A percentile compares a stretch with the other conserved stretches of the same genome.
Conservation (phyloP, 1,140 invertebrate genomes). For the Oncopodura yosiiana region DNA sequence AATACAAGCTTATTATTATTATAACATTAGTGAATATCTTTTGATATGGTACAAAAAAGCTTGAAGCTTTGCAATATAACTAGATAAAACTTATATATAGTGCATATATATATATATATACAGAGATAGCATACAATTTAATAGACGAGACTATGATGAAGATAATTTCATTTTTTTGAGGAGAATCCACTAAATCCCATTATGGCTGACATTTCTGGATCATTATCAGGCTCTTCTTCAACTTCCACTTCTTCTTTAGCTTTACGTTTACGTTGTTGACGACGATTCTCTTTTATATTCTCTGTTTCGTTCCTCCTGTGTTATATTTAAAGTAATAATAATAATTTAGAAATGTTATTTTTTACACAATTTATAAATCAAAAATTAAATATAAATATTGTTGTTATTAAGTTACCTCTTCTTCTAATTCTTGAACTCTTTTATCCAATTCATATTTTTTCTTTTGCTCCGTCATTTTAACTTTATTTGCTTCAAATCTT, state of each 20-base stretch:
- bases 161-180: slow-evolving; percentile 75
- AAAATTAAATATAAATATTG: neutral
- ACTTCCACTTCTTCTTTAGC: slow-evolving; percentile 53
- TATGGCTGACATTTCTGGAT: slow-evolving; percentile 75
- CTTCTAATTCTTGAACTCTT: slow-evolving; percentile 81
- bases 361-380: too few species aligned
- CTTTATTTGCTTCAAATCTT: slow-evolving; percentile 85
- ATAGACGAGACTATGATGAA: too few species aligned
- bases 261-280: slow-evolving; percentile 73
- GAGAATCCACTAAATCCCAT: slow-evolving; percentile 98
- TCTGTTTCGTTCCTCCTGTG: slow-evolving; percentile 80
- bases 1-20: too few species aligned
- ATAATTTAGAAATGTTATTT: too few species aligned
- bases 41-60: too few species aligned
- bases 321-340: neutral
- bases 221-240: slow-evolving; percentile 45
- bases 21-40: too few species aligned
- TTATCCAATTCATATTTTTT: slow-evolving; percentile 92
- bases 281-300: slow-evolving; percentile 83
- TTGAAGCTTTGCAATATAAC: too few species aligned
- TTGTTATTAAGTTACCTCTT: slow-evolving; percentile 55
- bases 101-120: too few species aligned
- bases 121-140: too few species aligned
- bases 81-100: too few species aligned
- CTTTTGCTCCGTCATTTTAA: slow-evolving; percentile 89